Conservation (phyloP, 2,113 vertebrate genomes). For the Ophiodon elongatus region DNA sequence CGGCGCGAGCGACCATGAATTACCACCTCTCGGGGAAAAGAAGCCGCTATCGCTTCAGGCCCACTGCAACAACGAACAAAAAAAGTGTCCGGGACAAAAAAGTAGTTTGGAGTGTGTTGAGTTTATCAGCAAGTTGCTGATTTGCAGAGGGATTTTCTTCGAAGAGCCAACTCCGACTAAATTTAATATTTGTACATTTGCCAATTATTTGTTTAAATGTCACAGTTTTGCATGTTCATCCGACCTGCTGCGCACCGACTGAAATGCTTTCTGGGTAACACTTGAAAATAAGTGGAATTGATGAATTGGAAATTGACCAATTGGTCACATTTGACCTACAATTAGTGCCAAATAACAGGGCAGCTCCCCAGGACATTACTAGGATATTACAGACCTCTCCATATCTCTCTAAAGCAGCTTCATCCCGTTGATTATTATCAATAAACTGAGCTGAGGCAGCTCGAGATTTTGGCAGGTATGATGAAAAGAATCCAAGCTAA, state of each 20-base stretch:
- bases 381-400: background rate
- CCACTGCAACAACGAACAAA: conserved; percentile 56
- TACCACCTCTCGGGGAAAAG: conserved; percentile 63
- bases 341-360: background rate
- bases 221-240: background rate
- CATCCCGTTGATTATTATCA: background rate
- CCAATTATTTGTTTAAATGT: background rate
- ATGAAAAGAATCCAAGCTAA: background rate
- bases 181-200: background rate
- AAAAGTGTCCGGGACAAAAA: background rate
- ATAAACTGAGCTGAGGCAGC: background rate
- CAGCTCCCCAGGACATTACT: background rate
- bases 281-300: background rate
- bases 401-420: background rate
- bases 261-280: background rate
- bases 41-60: conserved; percentile 18
- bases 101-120: background rate
- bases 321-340: background rate
- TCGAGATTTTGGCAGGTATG: background rate
- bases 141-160: background rate
- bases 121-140: background rate
- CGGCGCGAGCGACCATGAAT: conserved; percentile 56
- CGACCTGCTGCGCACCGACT: background rate
- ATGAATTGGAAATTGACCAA: background rate
- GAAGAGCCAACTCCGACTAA: background rate